Conservation (phyloP, 2,113 vertebrate species). For the Ciconia stormi region DNA sequence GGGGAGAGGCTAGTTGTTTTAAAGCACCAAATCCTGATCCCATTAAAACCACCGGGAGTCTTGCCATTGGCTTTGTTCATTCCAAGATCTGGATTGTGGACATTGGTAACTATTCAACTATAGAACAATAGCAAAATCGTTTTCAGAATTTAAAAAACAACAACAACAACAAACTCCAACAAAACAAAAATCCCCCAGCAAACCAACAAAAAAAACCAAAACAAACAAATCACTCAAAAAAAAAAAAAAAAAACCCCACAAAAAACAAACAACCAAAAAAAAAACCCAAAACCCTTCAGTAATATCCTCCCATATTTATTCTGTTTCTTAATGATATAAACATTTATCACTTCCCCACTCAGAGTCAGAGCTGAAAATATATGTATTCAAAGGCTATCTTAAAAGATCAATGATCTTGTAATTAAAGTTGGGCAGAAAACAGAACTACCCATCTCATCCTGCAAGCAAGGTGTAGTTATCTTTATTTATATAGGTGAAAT, state of each 20-base stretch:
- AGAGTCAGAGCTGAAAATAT: background rate
- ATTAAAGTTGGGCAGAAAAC: background rate
- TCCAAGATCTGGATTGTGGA: background rate
- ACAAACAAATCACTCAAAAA: background rate
- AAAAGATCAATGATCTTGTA: background rate
- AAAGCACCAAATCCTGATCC: background rate
- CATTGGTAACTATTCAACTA: background rate
- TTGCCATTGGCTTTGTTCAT: background rate
- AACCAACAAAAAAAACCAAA: background rate
- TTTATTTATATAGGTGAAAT: background rate
- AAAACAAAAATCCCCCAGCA: background rate
- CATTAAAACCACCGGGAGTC: background rate
- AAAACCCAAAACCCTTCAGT: background rate
- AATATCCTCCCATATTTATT: conserved; percentile 4
- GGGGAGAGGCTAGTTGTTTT: background rate
- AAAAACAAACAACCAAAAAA: too few species aligned
- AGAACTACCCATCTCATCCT: background rate
- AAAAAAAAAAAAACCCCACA: too few species aligned
- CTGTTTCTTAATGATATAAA: background rate
- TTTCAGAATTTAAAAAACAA: background rate
- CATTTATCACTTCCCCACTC: background rate
- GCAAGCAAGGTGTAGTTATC: background rate
- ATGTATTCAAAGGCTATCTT: background rate
- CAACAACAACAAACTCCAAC: background rate
- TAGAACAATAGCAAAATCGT: conserved; percentile 14